These are phyloP conservation scores for Pavo muticus DNA, from an alignment of 2,113 vertebrate genomes.

Conservation along the genomic window DNA sequence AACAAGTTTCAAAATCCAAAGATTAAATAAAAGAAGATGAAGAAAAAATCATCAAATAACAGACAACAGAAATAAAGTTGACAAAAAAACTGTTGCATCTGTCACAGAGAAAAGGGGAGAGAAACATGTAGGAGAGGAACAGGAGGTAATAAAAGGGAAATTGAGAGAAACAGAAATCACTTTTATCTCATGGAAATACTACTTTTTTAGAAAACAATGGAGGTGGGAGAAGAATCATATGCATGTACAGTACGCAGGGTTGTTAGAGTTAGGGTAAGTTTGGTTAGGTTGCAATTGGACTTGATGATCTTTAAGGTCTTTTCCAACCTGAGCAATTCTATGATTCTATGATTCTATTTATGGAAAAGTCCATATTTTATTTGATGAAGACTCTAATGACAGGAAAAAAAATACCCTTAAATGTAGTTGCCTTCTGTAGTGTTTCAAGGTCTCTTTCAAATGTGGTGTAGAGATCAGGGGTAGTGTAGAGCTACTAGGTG, in stretches of 20 bases:
- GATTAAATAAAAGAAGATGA: background rate
- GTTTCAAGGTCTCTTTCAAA: background rate
- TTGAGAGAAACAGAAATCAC: background rate
- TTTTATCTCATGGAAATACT: background rate
- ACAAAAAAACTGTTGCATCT: background rate
- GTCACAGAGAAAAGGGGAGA: background rate
- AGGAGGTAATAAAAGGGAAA: background rate
- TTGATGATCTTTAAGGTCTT: no score
- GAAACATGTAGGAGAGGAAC: background rate
- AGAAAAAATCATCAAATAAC: background rate
- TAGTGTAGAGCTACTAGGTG: background rate
- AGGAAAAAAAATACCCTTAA: background rate
- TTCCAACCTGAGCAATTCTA: no score
- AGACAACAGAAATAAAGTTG: background rate
- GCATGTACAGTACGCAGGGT: background rate
- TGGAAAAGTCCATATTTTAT: background rate
- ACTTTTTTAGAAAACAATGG: background rate
- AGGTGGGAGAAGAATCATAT: background rate
- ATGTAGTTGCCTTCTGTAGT: background rate
- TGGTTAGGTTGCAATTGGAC: no score
- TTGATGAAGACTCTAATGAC: background rate
- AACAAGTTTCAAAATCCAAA: background rate
- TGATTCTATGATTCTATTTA: background rate
- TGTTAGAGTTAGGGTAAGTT: no score
- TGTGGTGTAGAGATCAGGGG: accelerated